A percentile compares a stretch with the other conserved stretches of the same genome.
Conservation (phyloP, 2,797 vertebrate genomes). For the Ispidina lecontei region DNA sequence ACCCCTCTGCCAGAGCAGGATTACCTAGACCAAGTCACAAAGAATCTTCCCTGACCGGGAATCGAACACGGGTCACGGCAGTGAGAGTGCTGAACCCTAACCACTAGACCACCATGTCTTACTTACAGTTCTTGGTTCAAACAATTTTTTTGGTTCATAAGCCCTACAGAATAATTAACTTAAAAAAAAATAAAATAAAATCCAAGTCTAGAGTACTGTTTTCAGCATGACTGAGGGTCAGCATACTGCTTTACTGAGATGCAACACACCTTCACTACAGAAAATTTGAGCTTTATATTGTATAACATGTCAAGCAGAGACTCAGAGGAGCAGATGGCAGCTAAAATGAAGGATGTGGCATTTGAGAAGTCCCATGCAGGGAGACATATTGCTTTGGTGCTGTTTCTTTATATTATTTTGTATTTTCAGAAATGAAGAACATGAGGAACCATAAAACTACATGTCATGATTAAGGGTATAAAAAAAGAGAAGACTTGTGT, state of each 20-base stretch:
- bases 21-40: too few species aligned
- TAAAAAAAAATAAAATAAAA: not conserved
- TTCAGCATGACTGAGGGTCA: not conserved
- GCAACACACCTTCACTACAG: not conserved
- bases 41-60: conserved; percentile 37
- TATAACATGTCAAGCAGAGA: not conserved
- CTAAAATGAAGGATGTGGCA: not conserved
- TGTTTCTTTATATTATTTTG: not conserved
- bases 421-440: not conserved
- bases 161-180: not conserved
- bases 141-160: not conserved
- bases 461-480: fast-evolving
- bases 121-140: not conserved
- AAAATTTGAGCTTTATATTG: not conserved
- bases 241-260: not conserved
- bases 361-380: not conserved
- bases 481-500: not conserved
- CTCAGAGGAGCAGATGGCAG: conserved; percentile 15
- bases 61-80: conserved; percentile 60
- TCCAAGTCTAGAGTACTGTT: not conserved
- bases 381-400: not conserved
- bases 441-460: not conserved
- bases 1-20: too few species aligned
- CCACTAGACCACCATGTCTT: conserved; percentile 43
- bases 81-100: conserved; percentile 58